Evolutionary conservation across 1,140 invertebrate genomes (phyloP).

Genomic region (Marisa cornuarietis): DNA sequence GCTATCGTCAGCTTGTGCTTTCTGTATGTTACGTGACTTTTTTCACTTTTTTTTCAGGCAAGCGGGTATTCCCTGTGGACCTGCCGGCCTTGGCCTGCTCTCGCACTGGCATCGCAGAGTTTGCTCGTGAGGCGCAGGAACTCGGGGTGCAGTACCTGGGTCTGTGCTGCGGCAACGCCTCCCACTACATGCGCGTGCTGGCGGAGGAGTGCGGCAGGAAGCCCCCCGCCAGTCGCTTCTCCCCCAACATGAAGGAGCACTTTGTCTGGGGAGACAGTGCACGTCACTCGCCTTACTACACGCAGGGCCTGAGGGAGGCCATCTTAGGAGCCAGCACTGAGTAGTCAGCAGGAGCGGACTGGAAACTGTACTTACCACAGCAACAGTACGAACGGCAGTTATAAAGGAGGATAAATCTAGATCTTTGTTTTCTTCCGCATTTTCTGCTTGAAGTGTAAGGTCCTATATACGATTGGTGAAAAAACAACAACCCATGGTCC

Average conservation of each 20-base stretch:
- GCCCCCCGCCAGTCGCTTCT: slow-evolving; percentile 50
- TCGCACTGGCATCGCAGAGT: slow-evolving; percentile 41
- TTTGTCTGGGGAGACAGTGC: slow-evolving; percentile 33
- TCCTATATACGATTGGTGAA: too few species aligned
- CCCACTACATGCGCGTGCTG: slow-evolving; percentile 49
- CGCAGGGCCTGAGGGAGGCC: background rate
- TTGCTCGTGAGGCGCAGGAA: slow-evolving; percentile 51
- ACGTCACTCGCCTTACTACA: background rate
- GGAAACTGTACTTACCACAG: too few species aligned
- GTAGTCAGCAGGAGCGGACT: too few species aligned
- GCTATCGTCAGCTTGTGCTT: too few species aligned
- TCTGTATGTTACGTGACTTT: too few species aligned
- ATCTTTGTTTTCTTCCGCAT: too few species aligned
- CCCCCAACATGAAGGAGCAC: slow-evolving; percentile 46
- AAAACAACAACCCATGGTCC: too few species aligned
- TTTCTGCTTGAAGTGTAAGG: too few species aligned
- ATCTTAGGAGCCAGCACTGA: background rate
- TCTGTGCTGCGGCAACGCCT: slow-evolving; percentile 59
- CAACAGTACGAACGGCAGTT: too few species aligned
- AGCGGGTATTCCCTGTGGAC: slow-evolving; percentile 44
- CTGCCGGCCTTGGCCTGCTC: slow-evolving; percentile 40
- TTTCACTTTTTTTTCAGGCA: slow-evolving; percentile 26
- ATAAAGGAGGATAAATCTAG: too few species aligned
- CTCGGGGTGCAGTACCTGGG: slow-evolving; percentile 59
- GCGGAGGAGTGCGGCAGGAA: slow-evolving; percentile 50